Evolutionary conservation across 2,888 invertebrate genomes (phyloP).

Genomic region (Agrochola circellaris): DNA sequence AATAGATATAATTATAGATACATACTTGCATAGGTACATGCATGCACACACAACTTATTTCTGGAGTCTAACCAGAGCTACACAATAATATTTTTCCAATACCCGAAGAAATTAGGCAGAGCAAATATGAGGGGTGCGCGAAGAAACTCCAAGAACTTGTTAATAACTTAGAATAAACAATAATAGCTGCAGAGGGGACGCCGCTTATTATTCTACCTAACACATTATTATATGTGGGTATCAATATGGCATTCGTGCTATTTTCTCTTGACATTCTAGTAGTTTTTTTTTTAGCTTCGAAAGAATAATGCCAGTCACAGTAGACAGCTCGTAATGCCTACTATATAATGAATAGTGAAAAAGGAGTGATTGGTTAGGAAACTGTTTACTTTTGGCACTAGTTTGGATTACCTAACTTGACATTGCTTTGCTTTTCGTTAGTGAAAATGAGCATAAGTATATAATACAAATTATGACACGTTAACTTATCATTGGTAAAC

Average conservation of each 20-base stretch:
- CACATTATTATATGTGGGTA: neutral
- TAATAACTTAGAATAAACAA: constrained; percentile 74
- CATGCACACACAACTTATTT: constrained; percentile 33
- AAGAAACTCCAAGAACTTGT: constrained; percentile 73
- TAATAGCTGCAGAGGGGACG: constrained; percentile 56
- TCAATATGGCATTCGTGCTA: neutral
- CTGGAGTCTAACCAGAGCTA: constrained; percentile 60
- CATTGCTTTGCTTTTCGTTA: too few relatives aligned
- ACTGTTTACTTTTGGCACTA: too few relatives aligned
- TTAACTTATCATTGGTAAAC: neutral
- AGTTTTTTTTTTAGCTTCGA: neutral
- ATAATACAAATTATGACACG: neutral
- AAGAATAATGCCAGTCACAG: neutral
- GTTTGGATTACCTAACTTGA: too few relatives aligned
- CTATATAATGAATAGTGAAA: neutral
- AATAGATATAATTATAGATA: constrained; percentile 4
- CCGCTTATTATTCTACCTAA: constrained; percentile 14
- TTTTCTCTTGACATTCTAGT: neutral
- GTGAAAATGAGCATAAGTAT: neutral
- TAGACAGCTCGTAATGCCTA: neutral
- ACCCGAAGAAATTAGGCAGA: constrained; percentile 80
- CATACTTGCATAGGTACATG: neutral
- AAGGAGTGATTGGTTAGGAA: neutral
- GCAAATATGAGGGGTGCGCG: constrained; percentile 78
- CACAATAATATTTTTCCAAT: constrained; percentile 79